These are phyloP conservation scores for Agelastica alni DNA, from an alignment of 2,888 invertebrate species.

Conservation along the genomic window DNA sequence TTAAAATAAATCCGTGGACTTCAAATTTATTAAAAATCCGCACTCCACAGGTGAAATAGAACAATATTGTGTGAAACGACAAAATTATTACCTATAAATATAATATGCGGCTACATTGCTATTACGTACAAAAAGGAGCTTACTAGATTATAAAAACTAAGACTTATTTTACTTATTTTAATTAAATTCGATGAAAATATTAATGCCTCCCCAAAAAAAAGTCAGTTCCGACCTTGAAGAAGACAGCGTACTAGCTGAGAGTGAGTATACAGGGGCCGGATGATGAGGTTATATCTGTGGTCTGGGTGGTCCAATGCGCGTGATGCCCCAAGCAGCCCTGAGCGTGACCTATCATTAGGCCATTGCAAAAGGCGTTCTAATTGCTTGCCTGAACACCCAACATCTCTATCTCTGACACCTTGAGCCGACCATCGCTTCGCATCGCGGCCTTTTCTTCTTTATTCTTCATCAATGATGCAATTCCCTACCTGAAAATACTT, in stretches of 20 bases:
- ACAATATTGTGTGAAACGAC: too few relatives aligned
- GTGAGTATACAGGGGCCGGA: conserved; percentile 40
- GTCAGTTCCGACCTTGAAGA: conserved; percentile 2
- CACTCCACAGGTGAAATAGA: too few relatives aligned
- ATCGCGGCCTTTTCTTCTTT: conserved; percentile 24
- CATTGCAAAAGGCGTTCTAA: conserved; percentile 60
- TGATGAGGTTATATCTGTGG: conserved; percentile 38
- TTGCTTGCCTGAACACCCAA: conserved; percentile 55
- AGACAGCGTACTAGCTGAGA: conserved; percentile 25
- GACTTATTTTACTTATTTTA: too few relatives aligned
- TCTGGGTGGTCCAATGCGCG: conserved; percentile 54
- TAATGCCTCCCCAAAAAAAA: neutral
- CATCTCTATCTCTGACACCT: conserved; percentile 55
- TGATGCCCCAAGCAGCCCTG: conserved; percentile 51
- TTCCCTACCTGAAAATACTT: conserved; percentile 32
- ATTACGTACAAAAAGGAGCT: too few relatives aligned
- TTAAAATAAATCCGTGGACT: too few relatives aligned
- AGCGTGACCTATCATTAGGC: conserved; percentile 58
- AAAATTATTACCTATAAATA: too few relatives aligned
- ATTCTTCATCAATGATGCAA: conserved; percentile 23
- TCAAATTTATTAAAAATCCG: too few relatives aligned
- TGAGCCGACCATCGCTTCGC: conserved; percentile 37
- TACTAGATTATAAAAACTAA: too few relatives aligned
- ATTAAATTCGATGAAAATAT: too few relatives aligned
- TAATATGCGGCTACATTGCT: too few relatives aligned